These are phyloP conservation scores for Lasioglossum calceatum DNA, from an alignment of 2,888 invertebrate species.

Conservation along the genomic window DNA sequence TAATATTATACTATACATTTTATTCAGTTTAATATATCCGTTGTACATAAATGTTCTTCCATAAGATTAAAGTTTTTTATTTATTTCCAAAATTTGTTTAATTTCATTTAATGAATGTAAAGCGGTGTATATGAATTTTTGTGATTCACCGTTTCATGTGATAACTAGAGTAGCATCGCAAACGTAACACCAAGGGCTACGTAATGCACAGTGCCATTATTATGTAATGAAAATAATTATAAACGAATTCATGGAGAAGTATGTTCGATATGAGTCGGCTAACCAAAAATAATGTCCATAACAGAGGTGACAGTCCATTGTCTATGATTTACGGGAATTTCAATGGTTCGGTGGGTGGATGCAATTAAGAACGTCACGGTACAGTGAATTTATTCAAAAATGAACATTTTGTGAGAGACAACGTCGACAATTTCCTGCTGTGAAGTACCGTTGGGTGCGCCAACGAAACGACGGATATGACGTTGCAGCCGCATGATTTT, in stretches of 20 bases:
- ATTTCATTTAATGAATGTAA: not conserved
- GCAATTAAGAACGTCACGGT: slow-evolving; percentile 63
- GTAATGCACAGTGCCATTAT: not conserved
- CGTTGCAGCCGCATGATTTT: slow-evolving; percentile 39
- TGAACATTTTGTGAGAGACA: slow-evolving; percentile 65
- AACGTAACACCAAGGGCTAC: no score
- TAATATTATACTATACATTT: not conserved
- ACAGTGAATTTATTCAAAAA: slow-evolving; percentile 68
- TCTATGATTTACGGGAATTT: slow-evolving; percentile 47
- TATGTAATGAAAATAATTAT: not conserved
- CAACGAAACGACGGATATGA: slow-evolving; percentile 62
- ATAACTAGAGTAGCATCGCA: no score
- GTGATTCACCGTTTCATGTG: not conserved
- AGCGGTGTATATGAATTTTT: not conserved
- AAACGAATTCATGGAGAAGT: not conserved
- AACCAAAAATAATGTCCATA: slow-evolving; percentile 24
- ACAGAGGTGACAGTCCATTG: not conserved
- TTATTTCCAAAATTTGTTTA: not conserved
- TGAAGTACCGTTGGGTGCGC: slow-evolving; percentile 58
- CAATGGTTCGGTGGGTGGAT: slow-evolving; percentile 36
- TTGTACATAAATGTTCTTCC: no score
- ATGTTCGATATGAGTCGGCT: not conserved
- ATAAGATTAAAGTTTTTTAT: not conserved
- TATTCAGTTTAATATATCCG: not conserved
- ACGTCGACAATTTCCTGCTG: slow-evolving; percentile 61